A percentile compares a stretch with the other conserved stretches of the same genome.
These are phyloP conservation scores for Baryphthengus martii DNA, from an alignment of 2,113 vertebrate species.

Conservation along the genomic window DNA sequence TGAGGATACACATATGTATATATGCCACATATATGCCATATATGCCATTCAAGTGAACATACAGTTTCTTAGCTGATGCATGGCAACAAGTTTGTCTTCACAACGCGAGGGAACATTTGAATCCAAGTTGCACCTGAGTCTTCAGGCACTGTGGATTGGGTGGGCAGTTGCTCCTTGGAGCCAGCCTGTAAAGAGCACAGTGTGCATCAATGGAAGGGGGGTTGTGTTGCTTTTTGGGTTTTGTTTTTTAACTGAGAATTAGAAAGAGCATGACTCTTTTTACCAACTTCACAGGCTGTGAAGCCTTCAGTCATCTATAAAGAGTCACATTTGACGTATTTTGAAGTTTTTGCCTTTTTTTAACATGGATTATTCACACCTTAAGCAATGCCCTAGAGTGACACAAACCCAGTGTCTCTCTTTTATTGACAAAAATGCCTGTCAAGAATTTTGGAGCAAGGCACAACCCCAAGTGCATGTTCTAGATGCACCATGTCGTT, in stretches of 20 bases:
- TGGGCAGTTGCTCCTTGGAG: neutral
- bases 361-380: neutral
- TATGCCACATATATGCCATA: accelerated
- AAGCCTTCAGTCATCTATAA: neutral
- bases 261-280: neutral
- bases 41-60: accelerated
- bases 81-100: neutral
- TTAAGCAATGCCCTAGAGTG: neutral
- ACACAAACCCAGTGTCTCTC: neutral
- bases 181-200: neutral
- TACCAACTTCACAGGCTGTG: neutral
- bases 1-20: accelerated
- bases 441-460: neutral
- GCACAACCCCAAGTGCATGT: neutral
- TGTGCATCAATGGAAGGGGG: no score
- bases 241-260: neutral
- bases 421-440: neutral
- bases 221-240: neutral
- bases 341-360: neutral
- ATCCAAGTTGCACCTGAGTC: neutral
- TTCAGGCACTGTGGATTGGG: accelerated
- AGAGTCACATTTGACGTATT: neutral
- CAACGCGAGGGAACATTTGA: accelerated
- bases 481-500: neutral
- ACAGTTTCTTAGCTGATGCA: neutral